Percentiles rank a stretch among this genome's conserved stretches.
phyloP scores from a whole-genome alignment of 2,888 invertebrate genomes.

The Sinotaia quadrata region DNA sequence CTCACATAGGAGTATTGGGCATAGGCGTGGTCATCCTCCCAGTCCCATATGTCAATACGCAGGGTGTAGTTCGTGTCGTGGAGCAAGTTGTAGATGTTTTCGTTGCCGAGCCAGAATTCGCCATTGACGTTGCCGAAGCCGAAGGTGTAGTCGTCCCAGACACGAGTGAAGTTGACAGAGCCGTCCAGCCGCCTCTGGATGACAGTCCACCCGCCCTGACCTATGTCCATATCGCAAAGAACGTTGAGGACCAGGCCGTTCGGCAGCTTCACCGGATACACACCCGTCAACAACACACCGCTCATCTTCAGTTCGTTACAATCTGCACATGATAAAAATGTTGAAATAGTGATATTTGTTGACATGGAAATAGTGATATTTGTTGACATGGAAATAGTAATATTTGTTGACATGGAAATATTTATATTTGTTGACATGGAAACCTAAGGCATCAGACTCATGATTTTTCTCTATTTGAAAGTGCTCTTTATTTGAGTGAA shows the following conservation, averaged over 20 bases:
- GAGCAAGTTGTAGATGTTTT: conserved; percentile 85
- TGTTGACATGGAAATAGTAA: too few relatives aligned
- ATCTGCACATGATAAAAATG: conserved; percentile 71
- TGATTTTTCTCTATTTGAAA: too few relatives aligned
- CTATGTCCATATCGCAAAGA: conserved; percentile 77
- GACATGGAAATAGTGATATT: too few relatives aligned
- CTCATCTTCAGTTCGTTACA: conserved; percentile 75
- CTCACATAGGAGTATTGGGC: conserved; percentile 80
- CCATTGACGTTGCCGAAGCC: conserved; percentile 83
- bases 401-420: too few relatives aligned
- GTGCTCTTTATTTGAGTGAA: too few relatives aligned
- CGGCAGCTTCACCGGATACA: conserved; percentile 79
- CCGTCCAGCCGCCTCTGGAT: conserved; percentile 87
- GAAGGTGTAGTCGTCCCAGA: conserved; percentile 85
- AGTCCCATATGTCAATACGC: conserved; percentile 87
- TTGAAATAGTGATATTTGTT: too few relatives aligned
- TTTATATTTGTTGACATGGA: too few relatives aligned
- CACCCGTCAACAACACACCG: conserved; percentile 79
- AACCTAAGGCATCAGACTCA: too few relatives aligned
- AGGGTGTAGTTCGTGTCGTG: conserved; percentile 73
- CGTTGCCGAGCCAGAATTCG: conserved; percentile 92
- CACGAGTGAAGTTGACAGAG: conserved; percentile 84
- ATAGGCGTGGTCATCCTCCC: conserved; percentile 84
- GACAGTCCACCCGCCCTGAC: conserved; percentile 80
- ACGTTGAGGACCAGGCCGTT: conserved; percentile 80